Evolutionary conservation across 2,113 vertebrate genomes (phyloP), one percentile per base, ranked within the genome.

Genomic region (Pandion haliaetus): DNA sequence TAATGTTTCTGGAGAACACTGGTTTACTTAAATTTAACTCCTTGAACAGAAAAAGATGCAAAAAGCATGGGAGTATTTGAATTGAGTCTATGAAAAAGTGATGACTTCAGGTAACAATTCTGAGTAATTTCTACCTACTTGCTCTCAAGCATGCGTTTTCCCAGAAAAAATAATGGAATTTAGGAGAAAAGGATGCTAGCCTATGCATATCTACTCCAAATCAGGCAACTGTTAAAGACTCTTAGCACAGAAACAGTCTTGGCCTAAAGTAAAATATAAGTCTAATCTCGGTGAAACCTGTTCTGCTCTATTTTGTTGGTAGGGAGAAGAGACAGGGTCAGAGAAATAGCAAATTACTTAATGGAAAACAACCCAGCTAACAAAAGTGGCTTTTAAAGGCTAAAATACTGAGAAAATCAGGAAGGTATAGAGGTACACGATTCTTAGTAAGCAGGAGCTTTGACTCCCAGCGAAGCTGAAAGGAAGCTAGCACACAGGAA

Each of bases 131-230:
- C 65, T 82, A 58, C 8, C 9, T 84, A 29, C 47, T 84, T 91
- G 10, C 82, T 91, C 81, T 73, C 44, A 83, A 77, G 67, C 54
- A 9, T 70, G 25, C 5, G 1, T 86, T 92, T 95, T 66, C 34
- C 50, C 65, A 94, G 83, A 84, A 87, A 63, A n/a, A 47, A 63
- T 91, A 59, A 38, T 84, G 61, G 67, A 91, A 88, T 80, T 92
- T 70, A 50, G 42, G 62, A 93, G 65, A 90, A 32, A 55, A 86
- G 14, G 47, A 71, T 74, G 28, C 15, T 77, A 86, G 57, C 8
- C 16, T 78, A 32, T 73, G 65, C 47, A 88, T 82, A 87, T 42
- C 65, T 89, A 40, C 31, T 82, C 90, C 78, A 79, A 94, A 95
- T 76, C 95, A 91, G 73, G 84, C 28, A 91, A 57, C 17, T 52